Base-by-base conservation (phyloP, 1,140 invertebrate species). In the Formica exsecta region DNA sequence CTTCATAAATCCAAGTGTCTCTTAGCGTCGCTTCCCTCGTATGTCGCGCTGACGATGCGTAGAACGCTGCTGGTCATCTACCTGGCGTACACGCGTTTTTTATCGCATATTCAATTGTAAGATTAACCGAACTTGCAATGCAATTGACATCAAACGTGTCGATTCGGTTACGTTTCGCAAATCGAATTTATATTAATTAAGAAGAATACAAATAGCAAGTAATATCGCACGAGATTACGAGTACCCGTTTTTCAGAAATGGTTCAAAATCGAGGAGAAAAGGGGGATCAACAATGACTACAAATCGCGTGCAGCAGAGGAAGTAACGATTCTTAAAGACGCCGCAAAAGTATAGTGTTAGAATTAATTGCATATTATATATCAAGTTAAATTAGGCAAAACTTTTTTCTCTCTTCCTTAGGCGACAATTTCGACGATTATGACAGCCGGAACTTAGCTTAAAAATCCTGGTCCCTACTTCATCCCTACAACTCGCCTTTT, bases 261-360 rank as follows among this genome's bases (percentile, higher is more conserved):
- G 25, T 54, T 80, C 32, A 85, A 71, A 48, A 32, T 80, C 1
- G 64, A 87, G 22, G 71, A 87, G 22, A 87, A 57, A 38, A 80
- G 61, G 16, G 77, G 38, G 13, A 9, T 0, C 0, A 3, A 65
- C 0, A 3, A 65, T 2, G 3, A 25, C 0, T 0, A 2, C 3
- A 74, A 22, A 19, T 3, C 5, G 9, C 29, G 79, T 13, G 32
- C 22, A 32, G 1, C 4, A 8, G 81, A 86, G 29, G 85, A 89
- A 6, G 41, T 90, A 11, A 89, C 62, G 1, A 74, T 90, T 0
- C 62, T 89, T 16, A 90, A 90, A 61, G 86, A 73, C 5, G 62
- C 22, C 3, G 38, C 7, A 4, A 74, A 81, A 57, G 89, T 90
- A 87, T n/a, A 8, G 32, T 25, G 8, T 61, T 62, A 36, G 4